A percentile compares a stretch with the other conserved stretches of the same genome.
These are phyloP conservation scores for Athene noctua DNA, from an alignment of 2,113 vertebrate species.

Conservation along the genomic window DNA sequence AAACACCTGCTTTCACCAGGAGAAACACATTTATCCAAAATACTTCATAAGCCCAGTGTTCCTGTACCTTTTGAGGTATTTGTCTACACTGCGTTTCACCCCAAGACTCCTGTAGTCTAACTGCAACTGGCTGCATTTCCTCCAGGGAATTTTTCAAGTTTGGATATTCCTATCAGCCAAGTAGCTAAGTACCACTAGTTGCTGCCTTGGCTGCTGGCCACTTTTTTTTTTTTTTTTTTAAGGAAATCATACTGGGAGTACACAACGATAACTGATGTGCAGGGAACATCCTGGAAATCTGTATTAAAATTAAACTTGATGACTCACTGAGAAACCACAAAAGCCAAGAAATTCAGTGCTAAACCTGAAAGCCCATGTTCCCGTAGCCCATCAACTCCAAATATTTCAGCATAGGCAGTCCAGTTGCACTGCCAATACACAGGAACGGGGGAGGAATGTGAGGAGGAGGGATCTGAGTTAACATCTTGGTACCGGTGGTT, in stretches of 20 bases:
- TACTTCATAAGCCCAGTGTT: background rate
- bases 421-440: background rate
- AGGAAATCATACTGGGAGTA: background rate
- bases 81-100: background rate
- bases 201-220: background rate
- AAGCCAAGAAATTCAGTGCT: background rate
- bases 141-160: background rate
- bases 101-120: background rate
- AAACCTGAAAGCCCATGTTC: background rate
- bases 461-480: background rate
- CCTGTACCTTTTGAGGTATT: background rate
- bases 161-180: background rate
- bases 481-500: background rate
- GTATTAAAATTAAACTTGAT: background rate
- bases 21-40: background rate
- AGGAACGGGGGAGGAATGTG: background rate
- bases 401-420: background rate
- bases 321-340: background rate
- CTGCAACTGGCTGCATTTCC: background rate
- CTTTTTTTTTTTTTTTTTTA: background rate
- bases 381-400: background rate
- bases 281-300: background rate
- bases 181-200: background rate
- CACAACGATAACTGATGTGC: background rate
- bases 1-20: background rate